Base-by-base conservation (phyloP, 2,113 vertebrate species). In the Oryzias celebensis region DNA sequence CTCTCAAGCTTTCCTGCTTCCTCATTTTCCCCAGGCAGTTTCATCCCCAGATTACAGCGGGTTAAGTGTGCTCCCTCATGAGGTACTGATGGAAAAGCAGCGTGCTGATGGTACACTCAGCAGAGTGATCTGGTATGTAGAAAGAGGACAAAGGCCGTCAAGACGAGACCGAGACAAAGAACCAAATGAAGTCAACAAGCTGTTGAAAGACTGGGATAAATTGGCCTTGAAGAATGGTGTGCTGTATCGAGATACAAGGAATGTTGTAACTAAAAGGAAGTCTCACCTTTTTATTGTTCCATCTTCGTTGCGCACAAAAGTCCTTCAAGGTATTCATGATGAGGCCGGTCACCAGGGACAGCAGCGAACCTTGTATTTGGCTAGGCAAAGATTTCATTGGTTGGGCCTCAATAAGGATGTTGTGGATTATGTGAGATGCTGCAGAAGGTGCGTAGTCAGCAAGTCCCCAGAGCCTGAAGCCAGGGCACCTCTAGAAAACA, bases 381-480 rank as follows among this genome's bases (percentile, higher is more conserved):
- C n/a, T n/a, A n/a, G n/a, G n/a, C n/a, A n/a, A n/a, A n/a, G n/a
- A n/a, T n/a, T n/a, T n/a, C n/a, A n/a, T n/a, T n/a, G n/a, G n/a
- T n/a, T n/a, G n/a, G n/a, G n/a, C n/a, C n/a, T n/a, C n/a, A n/a
- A n/a, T n/a, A n/a, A n/a, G n/a, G n/a, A n/a, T n/a, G n/a, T n/a
- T n/a, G n/a, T n/a, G n/a, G n/a, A n/a, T n/a, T n/a, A n/a, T n/a
- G n/a, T n/a, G n/a, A n/a, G n/a, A n/a, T n/a, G n/a, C n/a, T n/a
- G n/a, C n/a, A n/a, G n/a, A n/a, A n/a, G n/a, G n/a, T n/a, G n/a
- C n/a, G n/a, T n/a, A n/a, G n/a, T n/a, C n/a, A n/a, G n/a, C n/a
- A n/a, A 59, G 26, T 31, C 57, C 28, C 57, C 57, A 7, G 57
- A 59, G 16, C 57, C 24, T 23, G 54, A 57, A 15, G 55, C 55